phyloP scores from a whole-genome alignment of 2,888 invertebrate species.

The Ophion ventricosus region DNA sequence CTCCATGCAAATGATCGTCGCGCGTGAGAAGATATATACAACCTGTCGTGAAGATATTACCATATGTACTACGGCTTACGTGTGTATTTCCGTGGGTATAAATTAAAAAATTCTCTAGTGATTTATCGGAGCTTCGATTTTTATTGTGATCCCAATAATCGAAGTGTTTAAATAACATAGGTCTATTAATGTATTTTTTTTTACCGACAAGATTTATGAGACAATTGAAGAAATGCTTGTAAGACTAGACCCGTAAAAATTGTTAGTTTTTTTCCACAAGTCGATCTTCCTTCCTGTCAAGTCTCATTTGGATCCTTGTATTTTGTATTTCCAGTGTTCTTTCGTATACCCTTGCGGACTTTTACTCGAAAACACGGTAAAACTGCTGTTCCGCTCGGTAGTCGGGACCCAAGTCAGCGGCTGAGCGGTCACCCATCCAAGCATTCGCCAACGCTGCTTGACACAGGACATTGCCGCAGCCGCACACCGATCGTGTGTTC shows the following conservation, averaged over 20 bases:
- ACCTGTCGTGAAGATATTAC: not conserved
- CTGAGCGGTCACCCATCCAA: too few species aligned
- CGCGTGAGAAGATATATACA: slow-evolving; percentile 4
- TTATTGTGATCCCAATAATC: not conserved
- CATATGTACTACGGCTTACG: not conserved
- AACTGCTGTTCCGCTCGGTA: too few species aligned
- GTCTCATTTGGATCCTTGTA: too few species aligned
- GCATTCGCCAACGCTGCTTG: too few species aligned
- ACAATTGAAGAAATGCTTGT: not conserved
- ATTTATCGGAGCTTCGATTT: not conserved
- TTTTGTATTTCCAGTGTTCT: too few species aligned
- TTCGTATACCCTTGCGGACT: too few species aligned
- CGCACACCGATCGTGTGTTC: too few species aligned
- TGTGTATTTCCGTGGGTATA: not conserved
- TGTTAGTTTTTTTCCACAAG: not conserved
- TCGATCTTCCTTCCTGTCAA: too few species aligned
- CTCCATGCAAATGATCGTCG: slow-evolving; percentile 34
- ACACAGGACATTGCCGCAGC: too few species aligned
- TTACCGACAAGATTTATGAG: not conserved
- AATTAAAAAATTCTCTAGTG: not conserved
- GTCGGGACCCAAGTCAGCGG: too few species aligned
- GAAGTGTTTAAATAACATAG: too few species aligned
- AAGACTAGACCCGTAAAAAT: not conserved
- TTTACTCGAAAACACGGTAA: too few species aligned
- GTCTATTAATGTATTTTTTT: not conserved